Conservation (phyloP, 2,113 vertebrate species). For the Bambusicola thoracicus region DNA sequence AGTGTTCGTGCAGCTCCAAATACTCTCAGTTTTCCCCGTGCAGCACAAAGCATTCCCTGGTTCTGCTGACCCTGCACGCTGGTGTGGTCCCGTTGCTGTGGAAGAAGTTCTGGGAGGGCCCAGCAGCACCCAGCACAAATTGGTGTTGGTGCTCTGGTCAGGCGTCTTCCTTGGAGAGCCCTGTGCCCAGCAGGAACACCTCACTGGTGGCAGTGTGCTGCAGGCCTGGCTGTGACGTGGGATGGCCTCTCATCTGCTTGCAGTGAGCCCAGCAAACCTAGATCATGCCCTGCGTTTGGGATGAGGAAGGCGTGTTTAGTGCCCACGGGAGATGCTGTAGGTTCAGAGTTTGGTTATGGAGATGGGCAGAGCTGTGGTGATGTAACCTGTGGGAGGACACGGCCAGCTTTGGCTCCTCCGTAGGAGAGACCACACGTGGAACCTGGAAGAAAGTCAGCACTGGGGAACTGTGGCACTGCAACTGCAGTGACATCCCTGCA, state of each 20-base stretch:
- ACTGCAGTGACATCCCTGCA: rapidly evolving
- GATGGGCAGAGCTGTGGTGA: background rate
- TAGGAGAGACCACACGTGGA: rapidly evolving
- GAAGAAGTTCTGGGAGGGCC: too few species aligned
- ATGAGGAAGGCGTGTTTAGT: rapidly evolving
- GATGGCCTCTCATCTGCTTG: background rate
- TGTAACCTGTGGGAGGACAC: background rate
- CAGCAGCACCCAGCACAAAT: background rate
- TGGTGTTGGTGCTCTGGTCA: too few species aligned
- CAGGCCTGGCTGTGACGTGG: too few species aligned
- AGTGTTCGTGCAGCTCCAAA: background rate
- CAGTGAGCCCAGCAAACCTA: background rate
- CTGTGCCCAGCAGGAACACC: background rate
- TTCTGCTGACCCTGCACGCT: background rate
- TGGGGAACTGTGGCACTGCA: background rate
- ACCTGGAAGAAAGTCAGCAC: background rate
- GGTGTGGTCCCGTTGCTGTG: background rate
- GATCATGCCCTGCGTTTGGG: background rate
- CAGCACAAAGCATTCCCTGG: background rate
- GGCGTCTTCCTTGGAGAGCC: too few species aligned
- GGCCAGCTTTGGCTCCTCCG: background rate
- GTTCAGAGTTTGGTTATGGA: background rate
- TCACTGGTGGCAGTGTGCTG: background rate
- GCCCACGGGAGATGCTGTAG: background rate
- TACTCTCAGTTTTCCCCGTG: background rate